These are phyloP conservation scores for Toxotes chatareus DNA, from an alignment of 2,113 vertebrate species.

Conservation along the genomic window DNA sequence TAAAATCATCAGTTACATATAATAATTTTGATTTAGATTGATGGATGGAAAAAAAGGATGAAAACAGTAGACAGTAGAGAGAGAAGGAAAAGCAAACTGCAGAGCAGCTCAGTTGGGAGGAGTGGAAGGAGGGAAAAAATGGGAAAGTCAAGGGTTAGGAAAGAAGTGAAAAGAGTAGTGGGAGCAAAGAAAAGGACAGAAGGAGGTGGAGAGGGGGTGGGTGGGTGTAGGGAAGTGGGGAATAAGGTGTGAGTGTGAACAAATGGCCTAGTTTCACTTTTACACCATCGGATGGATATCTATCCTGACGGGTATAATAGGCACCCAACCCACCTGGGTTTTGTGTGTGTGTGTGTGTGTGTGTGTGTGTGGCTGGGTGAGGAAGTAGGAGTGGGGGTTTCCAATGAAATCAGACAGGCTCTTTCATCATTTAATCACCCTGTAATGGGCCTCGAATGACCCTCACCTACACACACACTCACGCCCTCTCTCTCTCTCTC, in stretches of 20 bases:
- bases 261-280: slow-evolving; percentile 70
- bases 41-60: neutral
- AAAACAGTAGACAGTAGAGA: neutral
- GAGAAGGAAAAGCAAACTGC: neutral
- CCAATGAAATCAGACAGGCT: slow-evolving; percentile 73
- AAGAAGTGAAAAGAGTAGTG: slow-evolving; percentile 31
- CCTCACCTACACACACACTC: slow-evolving; percentile 50
- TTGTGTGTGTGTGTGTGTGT: slow-evolving; percentile 24
- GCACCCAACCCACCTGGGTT: slow-evolving; percentile 49
- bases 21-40: neutral
- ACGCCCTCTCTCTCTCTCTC: neutral
- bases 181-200: slow-evolving; percentile 33
- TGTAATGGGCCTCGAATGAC: slow-evolving; percentile 74
- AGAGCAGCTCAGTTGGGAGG: neutral
- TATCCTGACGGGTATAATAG: slow-evolving; percentile 70
- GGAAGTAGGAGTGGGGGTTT: slow-evolving; percentile 42
- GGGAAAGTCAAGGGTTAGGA: slow-evolving; percentile 27
- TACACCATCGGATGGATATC: slow-evolving; percentile 70
- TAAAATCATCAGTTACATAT: neutral
- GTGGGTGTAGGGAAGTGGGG: slow-evolving; percentile 15
- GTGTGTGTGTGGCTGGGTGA: slow-evolving; percentile 39
- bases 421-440: slow-evolving; percentile 82
- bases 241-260: slow-evolving; percentile 54
- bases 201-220: slow-evolving; percentile 9
- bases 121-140: slow-evolving; percentile 10